These are phyloP conservation scores for Molanna angustata DNA, from an alignment of 2,888 invertebrate species.

Conservation along the genomic window DNA sequence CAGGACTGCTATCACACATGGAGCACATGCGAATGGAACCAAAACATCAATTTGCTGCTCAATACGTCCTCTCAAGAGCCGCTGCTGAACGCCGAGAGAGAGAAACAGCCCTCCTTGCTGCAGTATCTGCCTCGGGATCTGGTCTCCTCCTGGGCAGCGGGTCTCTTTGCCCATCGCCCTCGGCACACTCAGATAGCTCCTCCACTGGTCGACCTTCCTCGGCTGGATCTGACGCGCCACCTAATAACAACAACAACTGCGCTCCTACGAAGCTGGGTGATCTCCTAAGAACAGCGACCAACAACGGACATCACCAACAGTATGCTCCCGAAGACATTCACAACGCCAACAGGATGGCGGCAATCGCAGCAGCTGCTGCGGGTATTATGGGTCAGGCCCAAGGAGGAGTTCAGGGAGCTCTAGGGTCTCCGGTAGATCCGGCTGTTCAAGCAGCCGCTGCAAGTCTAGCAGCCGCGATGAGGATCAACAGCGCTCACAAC, in stretches of 20 bases:
- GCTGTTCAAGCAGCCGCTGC: conserved; percentile 73
- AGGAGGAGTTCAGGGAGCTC: conserved; percentile 53
- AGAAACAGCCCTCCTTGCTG: conserved; percentile 69
- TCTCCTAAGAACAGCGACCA: conserved; percentile 45
- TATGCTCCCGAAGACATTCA: conserved; percentile 63
- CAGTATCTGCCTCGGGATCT: conserved; percentile 62
- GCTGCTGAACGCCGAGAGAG: conserved; percentile 87
- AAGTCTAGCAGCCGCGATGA: conserved; percentile 74
- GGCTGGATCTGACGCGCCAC: conserved; percentile 71
- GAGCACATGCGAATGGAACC: conserved; percentile 97
- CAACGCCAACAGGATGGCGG: conserved; percentile 62
- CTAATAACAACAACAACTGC: conserved; percentile 65
- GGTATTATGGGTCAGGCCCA: conserved; percentile 61
- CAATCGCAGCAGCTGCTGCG: conserved; percentile 65
- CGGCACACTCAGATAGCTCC: conserved; percentile 83
- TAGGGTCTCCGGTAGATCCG: conserved; percentile 48
- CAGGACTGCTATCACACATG: conserved; percentile 91
- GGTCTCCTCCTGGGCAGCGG: conserved; percentile 55
- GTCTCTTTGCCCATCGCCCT: conserved; percentile 77
- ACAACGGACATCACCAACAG: conserved; percentile 61
- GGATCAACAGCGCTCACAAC: conserved; percentile 47
- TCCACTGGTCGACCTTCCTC: conserved; percentile 80
- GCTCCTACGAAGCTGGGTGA: conserved; percentile 57
- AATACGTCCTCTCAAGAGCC: conserved; percentile 86
- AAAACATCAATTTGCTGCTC: conserved; percentile 93